These are phyloP conservation scores for Sceloporus undulatus DNA, from an alignment of 2,113 vertebrate species.

Conservation along the genomic window DNA sequence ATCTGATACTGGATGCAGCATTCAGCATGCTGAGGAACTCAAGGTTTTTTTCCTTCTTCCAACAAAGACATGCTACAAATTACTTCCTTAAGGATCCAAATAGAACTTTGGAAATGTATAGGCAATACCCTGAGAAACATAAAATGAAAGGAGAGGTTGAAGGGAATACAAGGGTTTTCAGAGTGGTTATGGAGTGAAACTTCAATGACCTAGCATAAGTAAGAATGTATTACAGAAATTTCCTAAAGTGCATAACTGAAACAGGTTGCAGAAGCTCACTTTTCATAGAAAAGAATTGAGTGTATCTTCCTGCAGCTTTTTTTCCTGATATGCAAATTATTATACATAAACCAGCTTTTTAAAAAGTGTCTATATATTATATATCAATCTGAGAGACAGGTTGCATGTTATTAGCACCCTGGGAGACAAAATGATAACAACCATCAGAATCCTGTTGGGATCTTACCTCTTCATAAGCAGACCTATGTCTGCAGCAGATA, in stretches of 20 bases:
- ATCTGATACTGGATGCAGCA: background rate
- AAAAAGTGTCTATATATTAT: no score
- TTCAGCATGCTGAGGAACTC: background rate
- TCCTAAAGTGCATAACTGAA: background rate
- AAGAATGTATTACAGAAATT: background rate
- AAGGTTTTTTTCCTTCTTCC: background rate
- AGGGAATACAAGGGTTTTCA: background rate
- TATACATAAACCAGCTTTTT: background rate
- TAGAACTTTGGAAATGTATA: background rate
- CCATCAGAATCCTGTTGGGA: no score
- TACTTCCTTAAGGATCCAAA: background rate
- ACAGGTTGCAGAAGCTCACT: background rate
- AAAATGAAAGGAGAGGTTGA: background rate
- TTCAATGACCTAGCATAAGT: background rate
- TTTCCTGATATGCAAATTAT: background rate
- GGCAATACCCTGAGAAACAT: background rate
- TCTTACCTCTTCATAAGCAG: no score
- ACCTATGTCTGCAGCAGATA: no score
- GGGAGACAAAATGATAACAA: background rate
- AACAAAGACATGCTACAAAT: background rate
- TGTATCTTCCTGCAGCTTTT: background rate
- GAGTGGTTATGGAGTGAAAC: background rate
- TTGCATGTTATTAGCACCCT: no score
- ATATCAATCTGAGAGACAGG: no score
- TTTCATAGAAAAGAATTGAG: conserved; percentile 1